Evolutionary conservation across 2,797 vertebrate genomes (phyloP).

Genomic region (Arvicola amphibius): DNA sequence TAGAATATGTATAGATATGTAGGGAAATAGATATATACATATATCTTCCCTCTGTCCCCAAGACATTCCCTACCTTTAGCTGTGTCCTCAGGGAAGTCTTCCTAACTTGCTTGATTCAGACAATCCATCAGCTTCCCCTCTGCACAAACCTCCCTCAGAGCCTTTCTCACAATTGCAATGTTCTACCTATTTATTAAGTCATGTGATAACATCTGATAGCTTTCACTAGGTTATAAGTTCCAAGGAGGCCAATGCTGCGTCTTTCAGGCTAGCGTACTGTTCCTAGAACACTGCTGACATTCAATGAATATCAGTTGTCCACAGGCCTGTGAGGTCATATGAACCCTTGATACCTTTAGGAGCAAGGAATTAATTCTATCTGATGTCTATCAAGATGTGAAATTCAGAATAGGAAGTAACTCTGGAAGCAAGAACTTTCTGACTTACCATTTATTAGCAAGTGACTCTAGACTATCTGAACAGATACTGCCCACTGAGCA

Average conservation of each 20-base stretch:
- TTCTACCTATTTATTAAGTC: not conserved
- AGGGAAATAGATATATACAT: too few species aligned
- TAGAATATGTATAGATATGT: too few species aligned
- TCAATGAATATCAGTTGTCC: not conserved
- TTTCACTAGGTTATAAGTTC: not conserved
- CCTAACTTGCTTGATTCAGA: not conserved
- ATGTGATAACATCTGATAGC: not conserved
- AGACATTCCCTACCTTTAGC: not conserved
- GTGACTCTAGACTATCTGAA: not conserved
- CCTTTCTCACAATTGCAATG: not conserved
- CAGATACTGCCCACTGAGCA: not conserved
- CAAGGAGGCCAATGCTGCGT: not conserved
- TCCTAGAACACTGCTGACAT: not conserved
- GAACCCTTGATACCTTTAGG: not conserved
- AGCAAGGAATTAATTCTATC: not conserved
- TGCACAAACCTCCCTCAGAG: not conserved
- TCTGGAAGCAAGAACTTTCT: not conserved
- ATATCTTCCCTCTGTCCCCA: not conserved
- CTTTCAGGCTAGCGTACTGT: not conserved
- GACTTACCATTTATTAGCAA: not conserved
- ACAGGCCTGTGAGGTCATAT: not conserved
- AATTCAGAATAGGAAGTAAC: constrained; percentile 17
- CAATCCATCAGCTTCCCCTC: too few species aligned
- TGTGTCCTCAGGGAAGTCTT: not conserved
- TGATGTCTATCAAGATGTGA: not conserved